Conservation (phyloP, 2,888 invertebrate species). For the Buathra laborator region DNA sequence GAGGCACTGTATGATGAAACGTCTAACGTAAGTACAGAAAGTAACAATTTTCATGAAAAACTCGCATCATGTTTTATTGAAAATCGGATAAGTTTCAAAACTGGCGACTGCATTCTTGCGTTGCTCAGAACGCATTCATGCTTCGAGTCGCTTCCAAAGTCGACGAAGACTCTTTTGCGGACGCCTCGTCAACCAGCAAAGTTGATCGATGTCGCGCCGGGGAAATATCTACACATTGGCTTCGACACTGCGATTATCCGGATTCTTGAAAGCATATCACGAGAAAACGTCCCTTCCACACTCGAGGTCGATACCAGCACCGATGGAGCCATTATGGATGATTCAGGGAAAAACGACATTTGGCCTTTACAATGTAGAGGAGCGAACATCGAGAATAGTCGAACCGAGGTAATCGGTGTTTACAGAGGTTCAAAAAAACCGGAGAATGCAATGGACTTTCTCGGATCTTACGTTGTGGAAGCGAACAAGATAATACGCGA, state of each 20-base stretch:
- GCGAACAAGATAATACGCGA: constrained; percentile 11
- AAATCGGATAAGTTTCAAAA: neutral
- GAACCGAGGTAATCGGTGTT: constrained; percentile 55
- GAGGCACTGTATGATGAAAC: neutral
- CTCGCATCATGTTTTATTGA: neutral
- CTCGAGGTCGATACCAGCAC: constrained; percentile 48
- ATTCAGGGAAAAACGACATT: constrained; percentile 44
- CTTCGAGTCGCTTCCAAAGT: neutral
- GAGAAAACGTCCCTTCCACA: constrained; percentile 1
- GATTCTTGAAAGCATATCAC: constrained; percentile 1
- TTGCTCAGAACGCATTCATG: neutral
- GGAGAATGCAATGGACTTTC: constrained; percentile 36
- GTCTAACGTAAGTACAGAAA: neutral
- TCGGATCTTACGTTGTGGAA: constrained; percentile 50
- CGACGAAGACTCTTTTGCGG: neutral
- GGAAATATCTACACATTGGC: constrained; percentile 50
- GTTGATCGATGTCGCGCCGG: constrained; percentile 18
- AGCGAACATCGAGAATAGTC: too few relatives aligned
- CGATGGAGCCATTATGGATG: constrained; percentile 43
- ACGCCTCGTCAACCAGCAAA: neutral
- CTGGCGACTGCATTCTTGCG: neutral
- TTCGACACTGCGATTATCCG: constrained; percentile 24
- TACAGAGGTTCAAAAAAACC: constrained; percentile 54
- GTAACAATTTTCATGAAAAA: neutral
- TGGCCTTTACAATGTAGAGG: constrained; percentile 64